Evolutionary conservation across 2,797 vertebrate species (phyloP), one percentile per base, ranked within the genome.

Genomic region (Cyprinella venusta): DNA sequence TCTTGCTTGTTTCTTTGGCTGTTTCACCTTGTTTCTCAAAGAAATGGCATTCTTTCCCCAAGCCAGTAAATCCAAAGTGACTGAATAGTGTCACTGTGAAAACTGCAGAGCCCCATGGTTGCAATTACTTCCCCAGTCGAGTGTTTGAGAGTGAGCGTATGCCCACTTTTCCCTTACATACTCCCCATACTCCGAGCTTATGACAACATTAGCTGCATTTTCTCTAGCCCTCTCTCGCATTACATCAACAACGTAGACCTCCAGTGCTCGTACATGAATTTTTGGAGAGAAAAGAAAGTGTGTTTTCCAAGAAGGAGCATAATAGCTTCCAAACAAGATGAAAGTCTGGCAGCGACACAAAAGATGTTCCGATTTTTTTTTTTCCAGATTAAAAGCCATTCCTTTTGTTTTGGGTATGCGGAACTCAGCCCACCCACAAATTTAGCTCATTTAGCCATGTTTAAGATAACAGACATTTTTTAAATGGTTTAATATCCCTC

Each of bases 51-150:
- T 50, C 69, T 61, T 74, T 52, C 74, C 40, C 24, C 0, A 1
- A 54, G 80, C 78, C 48, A 86, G 75, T 87, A 88, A 92, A 91
- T 85, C 84, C 75, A 85, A 88, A 90, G 86, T 92, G 90, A 92
- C 91, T 93, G 92, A 94, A 92, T 91, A 74, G 91, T 91, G 91
- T 93, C 91, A 90, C 69, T 52, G 83, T 80, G 76, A 78, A 75
- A 84, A 78, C 89, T 86, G 86, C 81, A 9, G 86, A 56, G 86
- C 82, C 86, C 87, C 19, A 42, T 88, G 89, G 84, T 89, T 90
- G 71, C 83, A 88, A 83, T 88, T 87, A 87, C 86, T 85, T 77
- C 26, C 76, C 79, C 88, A 89, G 83, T 87, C 40, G 48, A 30
- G 40, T 56, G 19, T 87, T 70, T 85, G 71, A 74, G 1, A 79